phyloP scores from a whole-genome alignment of 2,797 vertebrate genomes.

The Neoniphon sammara region DNA sequence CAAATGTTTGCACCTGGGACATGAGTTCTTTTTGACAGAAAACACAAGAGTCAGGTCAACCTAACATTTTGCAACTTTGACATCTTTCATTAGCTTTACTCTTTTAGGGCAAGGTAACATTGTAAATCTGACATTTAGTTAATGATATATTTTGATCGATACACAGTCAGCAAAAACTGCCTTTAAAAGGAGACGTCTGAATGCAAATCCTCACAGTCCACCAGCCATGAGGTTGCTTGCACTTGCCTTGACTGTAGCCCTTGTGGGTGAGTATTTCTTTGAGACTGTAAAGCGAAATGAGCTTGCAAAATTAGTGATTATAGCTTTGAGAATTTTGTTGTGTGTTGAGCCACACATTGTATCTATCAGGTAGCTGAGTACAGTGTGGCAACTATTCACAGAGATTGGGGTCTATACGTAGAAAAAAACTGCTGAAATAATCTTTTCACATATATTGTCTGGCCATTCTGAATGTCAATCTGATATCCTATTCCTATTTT shows the following conservation, averaged over 20 bases:
- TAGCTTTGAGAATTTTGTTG: not conserved
- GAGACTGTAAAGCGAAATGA: not conserved
- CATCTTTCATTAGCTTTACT: conserved; percentile 38
- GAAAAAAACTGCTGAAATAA: not conserved
- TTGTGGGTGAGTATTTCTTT: conserved; percentile 70
- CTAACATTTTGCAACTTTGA: conserved; percentile 49
- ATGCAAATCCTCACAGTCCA: conserved; percentile 33
- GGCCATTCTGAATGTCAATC: not conserved
- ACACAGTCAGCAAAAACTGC: conserved; percentile 16
- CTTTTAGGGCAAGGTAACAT: conserved; percentile 60
- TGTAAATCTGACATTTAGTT: conserved; percentile 50
- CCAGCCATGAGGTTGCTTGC: conserved; percentile 77
- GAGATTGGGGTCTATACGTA: not conserved
- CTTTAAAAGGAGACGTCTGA: conserved; percentile 64
- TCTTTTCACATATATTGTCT: not conserved
- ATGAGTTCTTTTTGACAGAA: conserved; percentile 9
- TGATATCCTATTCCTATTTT: conserved; percentile 43
- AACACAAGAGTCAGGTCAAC: conserved; percentile 50
- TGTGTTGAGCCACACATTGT: not conserved
- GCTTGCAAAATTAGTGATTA: not conserved
- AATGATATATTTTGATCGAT: conserved; percentile 61
- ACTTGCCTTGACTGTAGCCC: conserved; percentile 74
- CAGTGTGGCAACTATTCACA: not conserved
- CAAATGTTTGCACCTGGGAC: conserved; percentile 16
- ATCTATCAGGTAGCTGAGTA: not conserved